Percentiles rank a stretch among this genome's conserved stretches.
Conservation (phyloP, 2,888 invertebrate species). For the Hypomecis punctinalis region DNA sequence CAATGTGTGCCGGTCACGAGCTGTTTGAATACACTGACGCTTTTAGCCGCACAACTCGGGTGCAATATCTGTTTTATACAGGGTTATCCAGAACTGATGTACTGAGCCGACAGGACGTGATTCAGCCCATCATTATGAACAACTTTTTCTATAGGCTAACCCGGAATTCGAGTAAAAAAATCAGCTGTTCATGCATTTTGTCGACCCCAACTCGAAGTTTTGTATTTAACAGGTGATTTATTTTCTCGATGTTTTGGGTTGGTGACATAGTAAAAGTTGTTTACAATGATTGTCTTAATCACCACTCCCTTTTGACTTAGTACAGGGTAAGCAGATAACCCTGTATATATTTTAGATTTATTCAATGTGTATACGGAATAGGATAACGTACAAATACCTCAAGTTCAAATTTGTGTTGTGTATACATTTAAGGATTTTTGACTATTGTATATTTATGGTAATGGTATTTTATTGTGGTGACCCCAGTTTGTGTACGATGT, state of each 20-base stretch:
- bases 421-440: conserved; percentile 7
- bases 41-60: conserved; percentile 57
- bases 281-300: background rate
- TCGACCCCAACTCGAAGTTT: too few relatives aligned
- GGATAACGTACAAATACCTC: background rate
- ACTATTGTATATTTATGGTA: conserved; percentile 26
- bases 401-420: conserved; percentile 18
- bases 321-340: background rate
- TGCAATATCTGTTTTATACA: conserved; percentile 30
- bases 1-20: conserved; percentile 30
- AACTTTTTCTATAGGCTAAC: too few relatives aligned
- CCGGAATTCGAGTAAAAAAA: too few relatives aligned
- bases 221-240: background rate
- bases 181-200: background rate
- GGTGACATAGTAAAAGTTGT: background rate
- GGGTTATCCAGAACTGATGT: too few relatives aligned
- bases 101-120: too few relatives aligned
- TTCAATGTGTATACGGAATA: conserved; percentile 21
- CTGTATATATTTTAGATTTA: conserved; percentile 15
- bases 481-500: conserved; percentile 33
- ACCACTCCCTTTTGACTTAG: too few relatives aligned
- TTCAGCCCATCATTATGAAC: too few relatives aligned
- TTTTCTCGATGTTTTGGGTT: background rate
- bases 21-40: conserved; percentile 49
- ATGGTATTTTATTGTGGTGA: conserved; percentile 39